Conservation (phyloP, 1,140 invertebrate species). For the Latrodectus geometricus region DNA sequence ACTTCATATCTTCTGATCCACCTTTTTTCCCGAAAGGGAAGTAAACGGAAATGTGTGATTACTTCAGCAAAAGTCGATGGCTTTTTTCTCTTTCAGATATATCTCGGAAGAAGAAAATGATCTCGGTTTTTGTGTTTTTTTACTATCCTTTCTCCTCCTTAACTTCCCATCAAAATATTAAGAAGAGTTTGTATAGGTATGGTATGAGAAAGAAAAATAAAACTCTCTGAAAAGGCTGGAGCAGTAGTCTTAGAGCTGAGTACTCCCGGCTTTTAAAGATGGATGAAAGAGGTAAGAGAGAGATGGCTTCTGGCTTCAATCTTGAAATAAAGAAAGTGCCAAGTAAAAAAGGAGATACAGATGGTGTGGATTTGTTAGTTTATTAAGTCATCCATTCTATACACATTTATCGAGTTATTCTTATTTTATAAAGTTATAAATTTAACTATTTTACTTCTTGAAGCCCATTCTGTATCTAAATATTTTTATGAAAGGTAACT, state of each 20-base stretch:
- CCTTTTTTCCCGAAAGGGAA: slow-evolving; percentile 1
- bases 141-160: slow-evolving; percentile 14
- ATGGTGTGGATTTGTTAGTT: not conserved
- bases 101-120: slow-evolving; percentile 41
- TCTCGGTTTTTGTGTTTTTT: not conserved
- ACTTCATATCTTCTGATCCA: slow-evolving; percentile 33
- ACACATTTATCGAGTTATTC: no score
- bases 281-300: not conserved
- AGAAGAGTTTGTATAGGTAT: slow-evolving; percentile 12
- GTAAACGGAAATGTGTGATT: slow-evolving; percentile 52
- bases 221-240: not conserved
- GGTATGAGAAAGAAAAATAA: not conserved
- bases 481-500: no score
- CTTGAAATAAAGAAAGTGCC: not conserved
- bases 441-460: no score
- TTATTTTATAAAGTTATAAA: no score
- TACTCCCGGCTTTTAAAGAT: not conserved
- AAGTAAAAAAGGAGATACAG: not conserved
- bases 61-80: slow-evolving; percentile 24
- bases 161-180: slow-evolving; percentile 48
- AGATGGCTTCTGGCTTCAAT: not conserved
- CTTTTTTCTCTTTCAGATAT: slow-evolving; percentile 18
- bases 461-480: no score
- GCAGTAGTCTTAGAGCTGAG: not conserved
- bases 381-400: no score